Percentiles rank a stretch among this genome's conserved stretches.
phyloP scores from a whole-genome alignment of 2,888 invertebrate genomes.

The Rapana venosa region DNA sequence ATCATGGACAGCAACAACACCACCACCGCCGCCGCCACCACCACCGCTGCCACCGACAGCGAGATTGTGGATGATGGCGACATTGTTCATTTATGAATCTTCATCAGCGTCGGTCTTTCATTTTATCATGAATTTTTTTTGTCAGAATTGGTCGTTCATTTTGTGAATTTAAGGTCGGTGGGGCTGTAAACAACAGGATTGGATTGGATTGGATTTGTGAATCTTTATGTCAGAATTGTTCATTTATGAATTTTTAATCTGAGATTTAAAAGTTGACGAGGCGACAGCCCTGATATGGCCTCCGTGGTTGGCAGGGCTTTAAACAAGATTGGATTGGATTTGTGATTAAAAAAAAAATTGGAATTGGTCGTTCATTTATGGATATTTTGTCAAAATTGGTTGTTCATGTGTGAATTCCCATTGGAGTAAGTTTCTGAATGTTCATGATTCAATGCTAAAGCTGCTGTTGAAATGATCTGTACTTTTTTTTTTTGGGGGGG shows the following conservation, averaged over 20 bases:
- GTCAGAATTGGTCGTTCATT: neutral
- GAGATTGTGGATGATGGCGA: slow-evolving; percentile 43
- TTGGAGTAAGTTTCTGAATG: neutral
- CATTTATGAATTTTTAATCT: no score
- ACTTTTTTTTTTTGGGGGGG: neutral
- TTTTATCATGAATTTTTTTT: neutral
- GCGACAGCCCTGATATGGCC: no score
- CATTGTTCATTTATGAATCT: neutral
- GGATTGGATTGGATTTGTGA: neutral
- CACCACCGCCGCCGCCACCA: slow-evolving; percentile 46
- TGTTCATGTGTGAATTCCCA: neutral
- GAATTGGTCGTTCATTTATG: no score
- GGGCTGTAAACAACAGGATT: no score
- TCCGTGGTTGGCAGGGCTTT: no score
- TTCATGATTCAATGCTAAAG: neutral
- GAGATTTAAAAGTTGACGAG: no score
- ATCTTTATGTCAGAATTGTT: neutral
- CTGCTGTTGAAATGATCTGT: neutral
- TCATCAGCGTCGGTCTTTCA: neutral
- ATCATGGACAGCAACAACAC: slow-evolving; percentile 53
- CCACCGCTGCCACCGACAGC: slow-evolving; percentile 45
- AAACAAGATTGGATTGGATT: no score
- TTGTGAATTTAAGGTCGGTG: neutral
- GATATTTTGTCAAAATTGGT: no score
- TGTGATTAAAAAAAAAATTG: no score